These are phyloP conservation scores for Scelioninae gen. 2 DNA, from an alignment of 2,888 invertebrate species.

Conservation along the genomic window DNA sequence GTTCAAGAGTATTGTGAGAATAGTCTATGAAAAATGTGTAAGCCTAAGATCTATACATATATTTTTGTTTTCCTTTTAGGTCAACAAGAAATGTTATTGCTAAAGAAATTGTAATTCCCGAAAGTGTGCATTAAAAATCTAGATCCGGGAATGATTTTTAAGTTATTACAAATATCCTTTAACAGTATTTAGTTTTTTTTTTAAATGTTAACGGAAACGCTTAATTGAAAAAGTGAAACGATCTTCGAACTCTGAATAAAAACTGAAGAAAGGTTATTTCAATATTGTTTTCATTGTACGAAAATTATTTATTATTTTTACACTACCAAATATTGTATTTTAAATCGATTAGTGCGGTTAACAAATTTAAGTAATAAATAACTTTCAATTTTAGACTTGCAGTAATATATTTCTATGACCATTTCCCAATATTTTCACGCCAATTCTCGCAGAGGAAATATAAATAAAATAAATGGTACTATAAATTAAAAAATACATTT, in stretches of 20 bases:
- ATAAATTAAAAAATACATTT: too few species aligned
- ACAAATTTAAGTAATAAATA: slow-evolving; percentile 9
- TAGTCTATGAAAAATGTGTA: background rate
- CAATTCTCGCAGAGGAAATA: background rate
- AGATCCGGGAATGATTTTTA: background rate
- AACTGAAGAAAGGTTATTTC: background rate
- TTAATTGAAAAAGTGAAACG: too few species aligned
- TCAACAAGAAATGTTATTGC: slow-evolving; percentile 16
- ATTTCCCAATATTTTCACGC: slow-evolving; percentile 1
- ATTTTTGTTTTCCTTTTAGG: slow-evolving; percentile 20
- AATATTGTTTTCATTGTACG: background rate
- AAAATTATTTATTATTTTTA: slow-evolving; percentile 10
- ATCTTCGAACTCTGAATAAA: too few species aligned
- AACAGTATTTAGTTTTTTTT: too few species aligned
- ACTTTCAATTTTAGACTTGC: slow-evolving; percentile 20
- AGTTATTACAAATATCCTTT: background rate
- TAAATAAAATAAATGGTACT: background rate
- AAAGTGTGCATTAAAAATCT: slow-evolving; percentile 2
- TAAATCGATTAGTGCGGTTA: background rate
- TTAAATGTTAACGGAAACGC: too few species aligned
- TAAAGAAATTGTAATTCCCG: slow-evolving; percentile 8
- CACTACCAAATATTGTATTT: slow-evolving; percentile 1
- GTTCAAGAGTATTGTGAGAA: too few species aligned
- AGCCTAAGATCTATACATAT: slow-evolving; percentile 8
- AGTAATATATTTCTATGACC: slow-evolving; percentile 8